Percentiles rank a stretch among this genome's conserved stretches.
Conservation (phyloP, 2,888 invertebrate species). For the Ommatoiulus sabulosus region DNA sequence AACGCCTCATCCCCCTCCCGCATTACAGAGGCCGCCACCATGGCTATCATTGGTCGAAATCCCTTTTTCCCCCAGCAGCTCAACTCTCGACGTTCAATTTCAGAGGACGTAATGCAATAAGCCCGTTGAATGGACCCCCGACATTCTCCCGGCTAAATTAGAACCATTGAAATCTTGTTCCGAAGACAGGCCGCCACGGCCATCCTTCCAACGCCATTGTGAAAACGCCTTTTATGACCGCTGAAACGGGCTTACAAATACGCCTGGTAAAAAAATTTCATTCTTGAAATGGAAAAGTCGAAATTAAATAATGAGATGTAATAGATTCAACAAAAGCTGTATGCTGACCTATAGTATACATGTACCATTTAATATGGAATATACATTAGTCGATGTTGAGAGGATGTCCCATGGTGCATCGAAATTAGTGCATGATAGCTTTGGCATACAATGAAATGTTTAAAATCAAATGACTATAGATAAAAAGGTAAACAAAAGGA, state of each 20-base stretch:
- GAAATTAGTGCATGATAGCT: too few relatives aligned
- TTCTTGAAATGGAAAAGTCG: not conserved
- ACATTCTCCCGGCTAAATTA: not conserved
- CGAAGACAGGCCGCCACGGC: not conserved
- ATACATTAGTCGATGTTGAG: too few relatives aligned
- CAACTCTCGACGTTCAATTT: conserved; percentile 41
- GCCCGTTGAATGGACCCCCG: conserved; percentile 37
- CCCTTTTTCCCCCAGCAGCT: not conserved
- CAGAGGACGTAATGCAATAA: conserved; percentile 11
- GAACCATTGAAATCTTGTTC: not conserved
- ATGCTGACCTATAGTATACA: too few relatives aligned
- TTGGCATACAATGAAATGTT: too few relatives aligned
- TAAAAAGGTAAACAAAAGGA: too few relatives aligned
- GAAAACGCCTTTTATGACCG: not conserved
- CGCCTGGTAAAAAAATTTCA: not conserved
- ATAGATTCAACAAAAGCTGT: not conserved
- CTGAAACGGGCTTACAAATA: not conserved
- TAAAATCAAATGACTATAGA: too few relatives aligned
- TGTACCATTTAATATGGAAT: too few relatives aligned
- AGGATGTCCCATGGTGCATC: too few relatives aligned
- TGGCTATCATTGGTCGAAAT: not conserved
- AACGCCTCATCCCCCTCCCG: not conserved
- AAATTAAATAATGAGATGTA: conserved; percentile 2
- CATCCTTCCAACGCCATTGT: not conserved
- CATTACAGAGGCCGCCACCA: not conserved